Evolutionary conservation across 1,140 invertebrate species (phyloP).

Genomic region (Dermatophagoides farinae): DNA sequence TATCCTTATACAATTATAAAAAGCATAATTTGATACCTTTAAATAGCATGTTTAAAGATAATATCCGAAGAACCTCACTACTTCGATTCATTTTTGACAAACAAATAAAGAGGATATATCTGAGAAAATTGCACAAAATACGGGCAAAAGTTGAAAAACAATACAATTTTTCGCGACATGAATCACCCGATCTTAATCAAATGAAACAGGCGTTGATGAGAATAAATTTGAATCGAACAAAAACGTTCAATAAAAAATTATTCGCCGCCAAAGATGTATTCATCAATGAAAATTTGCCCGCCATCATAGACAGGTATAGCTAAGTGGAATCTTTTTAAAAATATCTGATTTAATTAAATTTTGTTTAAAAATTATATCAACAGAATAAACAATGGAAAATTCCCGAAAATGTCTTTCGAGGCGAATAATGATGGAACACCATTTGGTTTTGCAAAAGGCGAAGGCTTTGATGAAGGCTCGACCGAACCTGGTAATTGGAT

Average conservation of each 20-base stretch:
- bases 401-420: conserved; percentile 16
- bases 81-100: conserved; percentile 40
- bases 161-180: conserved; percentile 33
- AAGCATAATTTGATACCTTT: not conserved
- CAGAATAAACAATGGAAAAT: conserved; percentile 13
- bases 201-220: conserved; percentile 45
- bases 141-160: conserved; percentile 28
- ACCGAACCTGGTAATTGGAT: conserved; percentile 73
- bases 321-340: not conserved
- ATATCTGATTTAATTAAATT: not conserved
- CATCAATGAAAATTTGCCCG: conserved; percentile 83
- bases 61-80: conserved; percentile 24
- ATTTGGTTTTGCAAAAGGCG: conserved; percentile 84
- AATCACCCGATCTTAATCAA: conserved; percentile 35
- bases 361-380: not conserved
- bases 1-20: not conserved
- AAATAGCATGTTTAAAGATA: conserved; percentile 24
- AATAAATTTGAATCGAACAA: conserved; percentile 90
- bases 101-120: conserved; percentile 38
- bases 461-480: conserved; percentile 85
- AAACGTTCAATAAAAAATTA: conserved; percentile 68
- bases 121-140: conserved; percentile 30
- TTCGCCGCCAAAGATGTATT: conserved; percentile 86
- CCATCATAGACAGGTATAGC: conserved; percentile 74
- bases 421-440: conserved; percentile 14